Evolutionary conservation across 2,797 vertebrate species (phyloP), one percentile per base, ranked within the genome.

Genomic region (Falco cherrug): DNA sequence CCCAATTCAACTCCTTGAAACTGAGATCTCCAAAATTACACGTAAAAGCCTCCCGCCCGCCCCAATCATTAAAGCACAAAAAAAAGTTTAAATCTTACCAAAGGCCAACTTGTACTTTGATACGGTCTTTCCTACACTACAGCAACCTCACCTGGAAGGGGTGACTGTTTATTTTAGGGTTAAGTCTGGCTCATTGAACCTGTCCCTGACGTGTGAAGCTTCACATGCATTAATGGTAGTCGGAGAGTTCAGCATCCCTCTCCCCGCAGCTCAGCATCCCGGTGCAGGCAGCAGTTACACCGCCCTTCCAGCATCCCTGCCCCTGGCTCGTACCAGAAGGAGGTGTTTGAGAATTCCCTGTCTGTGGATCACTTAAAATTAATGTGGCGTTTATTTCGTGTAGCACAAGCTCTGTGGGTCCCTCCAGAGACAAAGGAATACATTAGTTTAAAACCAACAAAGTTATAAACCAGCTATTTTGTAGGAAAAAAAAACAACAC

Each of bases 41-140:
- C 0, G 0, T 6, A 31, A 61, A 22, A 48, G 25, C 37, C 29
- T 76, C 48, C 18, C 5, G 13, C 43, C 29, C 19, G 4, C 37
- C 19, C 11, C 3, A 10, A 10, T 33, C 0, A 37, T 45, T 74
- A 53, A 63, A 83, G 45, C 33, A 25, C 21, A 18, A 37, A 45
- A 84, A 41, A 41, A 53, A 26, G 1, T 73, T 54, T 56, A 45
- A 41, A 31, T 68, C 50, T 56, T 56, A 31, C 41, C 6, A 31
- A 51, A 71, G 37, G 31, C 61, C 0, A 2, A 2, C 24, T 48
- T 57, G 45, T 68, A 11, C 56, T 84, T 84, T 37, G 53, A 4
- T 19, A 2, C 1, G 3, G 10, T 60, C 57, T 86, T 88, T 60
- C 28, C 57, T 84, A 3, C 4, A 3, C 61, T 78, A 5, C 65